These are phyloP conservation scores for Cryptomyrus ogoouensis DNA, from an alignment of 2,113 vertebrate genomes.

Conservation along the genomic window DNA sequence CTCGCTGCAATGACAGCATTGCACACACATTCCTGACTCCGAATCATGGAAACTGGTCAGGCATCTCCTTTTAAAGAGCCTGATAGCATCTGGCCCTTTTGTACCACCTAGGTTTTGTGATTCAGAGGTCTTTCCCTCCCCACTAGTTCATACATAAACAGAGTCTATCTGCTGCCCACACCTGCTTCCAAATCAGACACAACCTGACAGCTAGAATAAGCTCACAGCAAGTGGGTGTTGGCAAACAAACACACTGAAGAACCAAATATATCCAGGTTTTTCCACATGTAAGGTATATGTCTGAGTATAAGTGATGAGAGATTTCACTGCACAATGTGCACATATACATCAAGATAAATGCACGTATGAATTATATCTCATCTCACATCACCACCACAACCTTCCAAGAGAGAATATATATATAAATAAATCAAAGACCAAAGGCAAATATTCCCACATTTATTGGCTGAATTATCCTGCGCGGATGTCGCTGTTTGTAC, in stretches of 20 bases:
- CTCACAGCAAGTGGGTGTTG: conserved; percentile 12
- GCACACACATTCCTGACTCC: neutral
- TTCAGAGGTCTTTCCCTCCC: conserved; percentile 13
- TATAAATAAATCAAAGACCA: conserved; percentile 14
- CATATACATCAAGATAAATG: neutral
- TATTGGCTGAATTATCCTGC: neutral
- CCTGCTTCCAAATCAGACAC: conserved; percentile 15
- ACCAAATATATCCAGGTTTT: neutral
- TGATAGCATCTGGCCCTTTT: conserved; percentile 8
- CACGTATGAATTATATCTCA: neutral
- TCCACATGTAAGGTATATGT: neutral
- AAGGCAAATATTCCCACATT: neutral
- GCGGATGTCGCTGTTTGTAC: conserved; percentile 10
- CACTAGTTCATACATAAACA: conserved; percentile 7
- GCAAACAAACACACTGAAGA: neutral
- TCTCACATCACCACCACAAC: neutral
- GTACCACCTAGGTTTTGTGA: neutral
- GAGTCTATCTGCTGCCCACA: conserved; percentile 17
- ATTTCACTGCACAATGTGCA: neutral
- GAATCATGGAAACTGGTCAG: neutral
- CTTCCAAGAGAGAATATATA: neutral
- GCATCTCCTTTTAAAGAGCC: neutral
- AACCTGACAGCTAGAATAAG: conserved; percentile 19
- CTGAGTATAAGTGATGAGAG: neutral
- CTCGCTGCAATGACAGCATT: neutral